Conservation (phyloP, 2,888 invertebrate genomes). For the Scaeva pyrastri region DNA sequence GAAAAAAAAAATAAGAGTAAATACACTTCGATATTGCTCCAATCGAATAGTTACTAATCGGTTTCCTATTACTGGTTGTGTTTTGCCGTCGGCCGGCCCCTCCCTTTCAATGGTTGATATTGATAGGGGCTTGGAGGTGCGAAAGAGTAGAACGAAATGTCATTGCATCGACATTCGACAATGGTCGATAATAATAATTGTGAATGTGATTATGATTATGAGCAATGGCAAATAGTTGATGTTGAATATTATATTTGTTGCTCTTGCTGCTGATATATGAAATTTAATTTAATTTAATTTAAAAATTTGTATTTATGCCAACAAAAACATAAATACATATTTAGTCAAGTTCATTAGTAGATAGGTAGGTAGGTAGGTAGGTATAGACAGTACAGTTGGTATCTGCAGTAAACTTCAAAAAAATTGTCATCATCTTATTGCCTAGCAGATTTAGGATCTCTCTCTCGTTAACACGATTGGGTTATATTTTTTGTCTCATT, state of each 20-base stretch:
- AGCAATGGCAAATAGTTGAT: conserved; percentile 1
- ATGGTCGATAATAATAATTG: neutral
- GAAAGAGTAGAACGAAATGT: neutral
- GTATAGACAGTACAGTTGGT: neutral
- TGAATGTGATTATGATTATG: no score
- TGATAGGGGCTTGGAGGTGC: neutral
- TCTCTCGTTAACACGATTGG: conserved; percentile 42
- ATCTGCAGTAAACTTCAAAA: conserved; percentile 21
- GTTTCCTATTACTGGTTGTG: conserved; percentile 74
- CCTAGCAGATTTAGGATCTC: conserved; percentile 37
- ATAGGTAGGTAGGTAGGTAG: neutral
- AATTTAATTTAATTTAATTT: neutral
- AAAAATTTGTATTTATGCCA: neutral
- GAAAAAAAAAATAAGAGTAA: conserved; percentile 24
- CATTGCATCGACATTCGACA: neutral
- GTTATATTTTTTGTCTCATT: conserved; percentile 66
- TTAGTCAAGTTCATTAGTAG: conserved; percentile 22
- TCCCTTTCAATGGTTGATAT: conserved; percentile 56
- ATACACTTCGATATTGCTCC: conserved; percentile 73
- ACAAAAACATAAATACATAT: no score
- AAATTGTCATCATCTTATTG: conserved; percentile 12
- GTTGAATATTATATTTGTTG: no score
- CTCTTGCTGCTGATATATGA: neutral
- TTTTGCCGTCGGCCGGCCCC: conserved; percentile 70
- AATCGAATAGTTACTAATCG: conserved; percentile 76